Evolutionary conservation across 1,140 invertebrate species (phyloP).

Genomic region (Anastrepha obliqua): DNA sequence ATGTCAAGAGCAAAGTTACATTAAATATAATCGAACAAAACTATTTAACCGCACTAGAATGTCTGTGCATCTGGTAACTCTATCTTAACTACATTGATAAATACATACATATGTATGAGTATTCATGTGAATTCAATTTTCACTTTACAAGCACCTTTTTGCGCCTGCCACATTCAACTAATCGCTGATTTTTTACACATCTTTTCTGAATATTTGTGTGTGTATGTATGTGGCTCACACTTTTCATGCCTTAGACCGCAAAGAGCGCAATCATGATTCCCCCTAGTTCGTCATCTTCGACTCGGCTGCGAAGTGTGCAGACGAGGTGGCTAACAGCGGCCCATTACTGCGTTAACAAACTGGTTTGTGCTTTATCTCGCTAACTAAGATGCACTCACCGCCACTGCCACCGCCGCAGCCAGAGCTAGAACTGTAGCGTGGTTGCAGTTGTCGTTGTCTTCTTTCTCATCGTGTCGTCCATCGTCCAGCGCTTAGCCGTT

Average conservation of each 20-base stretch:
- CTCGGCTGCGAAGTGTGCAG: not conserved
- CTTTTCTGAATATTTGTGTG: not conserved
- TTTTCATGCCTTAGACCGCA: not conserved
- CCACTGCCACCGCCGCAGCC: not conserved
- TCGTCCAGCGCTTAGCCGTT: constrained; percentile 23
- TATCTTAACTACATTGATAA: too few relatives aligned
- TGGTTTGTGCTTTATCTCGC: constrained; percentile 54
- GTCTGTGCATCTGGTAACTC: too few relatives aligned
- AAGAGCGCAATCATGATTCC: constrained; percentile 49
- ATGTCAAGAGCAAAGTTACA: too few relatives aligned
- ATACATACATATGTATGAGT: too few relatives aligned
- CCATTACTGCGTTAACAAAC: constrained; percentile 36
- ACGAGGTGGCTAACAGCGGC: not conserved
- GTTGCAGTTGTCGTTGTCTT: constrained; percentile 13
- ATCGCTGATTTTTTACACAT: not conserved
- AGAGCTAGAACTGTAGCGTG: not conserved
- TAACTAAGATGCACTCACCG: constrained; percentile 39
- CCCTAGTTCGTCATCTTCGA: not conserved
- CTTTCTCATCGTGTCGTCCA: constrained; percentile 28
- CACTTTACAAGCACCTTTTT: not conserved
- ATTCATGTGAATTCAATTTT: not conserved
- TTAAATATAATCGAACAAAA: too few relatives aligned
- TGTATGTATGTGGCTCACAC: not conserved
- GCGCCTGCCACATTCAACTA: not conserved
- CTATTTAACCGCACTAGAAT: too few relatives aligned